These are phyloP conservation scores for Nomada ruficornis DNA, from an alignment of 2,888 invertebrate genomes.

Conservation along the genomic window DNA sequence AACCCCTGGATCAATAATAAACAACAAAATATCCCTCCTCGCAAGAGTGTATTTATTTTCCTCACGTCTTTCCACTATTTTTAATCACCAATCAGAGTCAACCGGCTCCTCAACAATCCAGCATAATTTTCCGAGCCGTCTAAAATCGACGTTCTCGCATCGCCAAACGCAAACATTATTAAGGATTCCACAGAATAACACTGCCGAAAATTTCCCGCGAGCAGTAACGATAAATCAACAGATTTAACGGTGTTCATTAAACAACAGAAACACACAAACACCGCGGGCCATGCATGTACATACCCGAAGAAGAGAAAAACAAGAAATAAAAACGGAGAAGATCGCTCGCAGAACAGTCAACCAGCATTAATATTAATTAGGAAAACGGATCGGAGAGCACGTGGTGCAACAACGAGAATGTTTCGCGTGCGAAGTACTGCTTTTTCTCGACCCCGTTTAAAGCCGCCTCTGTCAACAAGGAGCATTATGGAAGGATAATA, in stretches of 20 bases:
- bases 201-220: neutral
- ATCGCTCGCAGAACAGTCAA: neutral
- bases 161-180: neutral
- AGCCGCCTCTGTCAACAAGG: constrained; percentile 48
- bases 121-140: too few species aligned
- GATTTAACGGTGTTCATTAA: neutral
- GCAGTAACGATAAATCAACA: neutral
- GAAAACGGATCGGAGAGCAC: neutral
- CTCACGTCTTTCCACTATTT: too few species aligned
- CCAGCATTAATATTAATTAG: constrained; percentile 22
- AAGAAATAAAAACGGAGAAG: neutral
- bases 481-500: constrained; percentile 66
- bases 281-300: neutral
- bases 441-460: constrained; percentile 43
- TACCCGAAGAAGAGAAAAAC: neutral
- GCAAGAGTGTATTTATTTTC: too few species aligned
- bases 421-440: constrained; percentile 1
- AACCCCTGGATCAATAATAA: too few species aligned
- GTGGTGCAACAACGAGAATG: neutral
- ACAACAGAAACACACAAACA: neutral
- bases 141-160: too few species aligned
- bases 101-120: too few species aligned
- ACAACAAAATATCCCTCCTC: too few species aligned
- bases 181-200: neutral
- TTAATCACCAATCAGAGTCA: too few species aligned